Percentiles rank a stretch among this genome's conserved stretches.
Conservation (phyloP, 2,888 invertebrate genomes). For the Crepidodera aurea region DNA sequence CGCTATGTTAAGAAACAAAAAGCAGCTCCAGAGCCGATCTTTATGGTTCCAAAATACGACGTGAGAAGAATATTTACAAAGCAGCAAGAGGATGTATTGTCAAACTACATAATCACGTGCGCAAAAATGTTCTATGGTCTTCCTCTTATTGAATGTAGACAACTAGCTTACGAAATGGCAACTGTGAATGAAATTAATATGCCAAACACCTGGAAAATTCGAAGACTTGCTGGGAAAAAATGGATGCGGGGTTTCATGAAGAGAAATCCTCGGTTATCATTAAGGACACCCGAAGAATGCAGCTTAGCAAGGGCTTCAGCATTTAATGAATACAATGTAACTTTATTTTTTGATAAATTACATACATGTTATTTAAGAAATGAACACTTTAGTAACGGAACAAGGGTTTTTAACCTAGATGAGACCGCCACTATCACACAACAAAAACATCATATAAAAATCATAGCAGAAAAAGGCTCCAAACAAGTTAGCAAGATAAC, state of each 20-base stretch:
- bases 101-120: not conserved
- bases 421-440: slow-evolving; percentile 8
- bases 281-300: slow-evolving; percentile 52
- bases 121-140: slow-evolving; percentile 12
- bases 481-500: slow-evolving; percentile 18
- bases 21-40: not conserved
- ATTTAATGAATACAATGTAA: slow-evolving; percentile 15
- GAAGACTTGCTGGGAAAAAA: slow-evolving; percentile 64
- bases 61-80: slow-evolving; percentile 5
- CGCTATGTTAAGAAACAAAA: slow-evolving; percentile 13
- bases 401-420: slow-evolving; percentile 14
- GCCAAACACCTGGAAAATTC: slow-evolving; percentile 6
- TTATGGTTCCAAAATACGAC: not conserved
- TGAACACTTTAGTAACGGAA: slow-evolving; percentile 9
- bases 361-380: not conserved
- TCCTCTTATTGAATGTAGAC: not conserved
- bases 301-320: slow-evolving; percentile 8
- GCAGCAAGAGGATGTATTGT: not conserved
- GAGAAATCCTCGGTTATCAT: slow-evolving; percentile 59
- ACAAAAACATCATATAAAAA: slow-evolving; percentile 9
- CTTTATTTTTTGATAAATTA: slow-evolving; percentile 8
- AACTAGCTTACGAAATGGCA: slow-evolving; percentile 12
- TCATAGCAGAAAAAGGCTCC: slow-evolving; percentile 5
- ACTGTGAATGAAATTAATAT: slow-evolving; percentile 12
- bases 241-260: slow-evolving; percentile 66